Base-by-base conservation (phyloP, 2,888 invertebrate species). In the Andrena marginata region DNA sequence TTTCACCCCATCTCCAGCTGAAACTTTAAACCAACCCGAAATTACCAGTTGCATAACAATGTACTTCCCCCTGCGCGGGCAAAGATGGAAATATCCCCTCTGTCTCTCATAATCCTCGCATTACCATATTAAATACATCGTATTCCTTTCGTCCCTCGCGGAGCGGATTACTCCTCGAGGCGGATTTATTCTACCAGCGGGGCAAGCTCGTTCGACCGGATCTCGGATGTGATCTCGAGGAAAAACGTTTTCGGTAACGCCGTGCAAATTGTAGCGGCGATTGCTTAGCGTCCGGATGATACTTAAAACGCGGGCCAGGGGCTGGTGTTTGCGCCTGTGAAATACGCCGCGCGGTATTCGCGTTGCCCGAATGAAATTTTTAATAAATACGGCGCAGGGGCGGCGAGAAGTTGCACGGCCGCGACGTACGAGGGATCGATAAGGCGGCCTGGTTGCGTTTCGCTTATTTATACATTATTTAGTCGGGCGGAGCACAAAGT, bases 341-440 rank as follows among this genome's bases (percentile, higher is more conserved):
- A 29, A 26, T 13, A 51, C n/a, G 13, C n/a, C n/a, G 13, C 0
- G n/a, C 0, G 13, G 7, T 29, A 29, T 69, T 63, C 62, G 1
- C 23, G 5, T 59, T 5, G 6, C 13, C 0, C 10, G 26, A 64
- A 64, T 64, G 76, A 77, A 70, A 33, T 71, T 77, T 71, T 71
- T n/a, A 77, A 63, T 33, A 56, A 63, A 64, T 23, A 26, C 64
- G 5, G 7, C 7, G 4, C 29, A 5, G 8, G 5, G 2, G 29
- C 26, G 42, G 54, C 16, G 56, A 56, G 35, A 73, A 73, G 26
- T 73, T 73, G 33, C 13, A 56, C 35, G 10, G 26, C 13, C 16
- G 13, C 13, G 42, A 63, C 42, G 20, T 56, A 42, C 65, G 33
- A 8, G 13, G 68, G 33, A 23, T 33, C 68, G 33, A 54, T 63